These are phyloP conservation scores for Anoura caudifer DNA, from an alignment of 2,113 vertebrate genomes.

Conservation along the genomic window DNA sequence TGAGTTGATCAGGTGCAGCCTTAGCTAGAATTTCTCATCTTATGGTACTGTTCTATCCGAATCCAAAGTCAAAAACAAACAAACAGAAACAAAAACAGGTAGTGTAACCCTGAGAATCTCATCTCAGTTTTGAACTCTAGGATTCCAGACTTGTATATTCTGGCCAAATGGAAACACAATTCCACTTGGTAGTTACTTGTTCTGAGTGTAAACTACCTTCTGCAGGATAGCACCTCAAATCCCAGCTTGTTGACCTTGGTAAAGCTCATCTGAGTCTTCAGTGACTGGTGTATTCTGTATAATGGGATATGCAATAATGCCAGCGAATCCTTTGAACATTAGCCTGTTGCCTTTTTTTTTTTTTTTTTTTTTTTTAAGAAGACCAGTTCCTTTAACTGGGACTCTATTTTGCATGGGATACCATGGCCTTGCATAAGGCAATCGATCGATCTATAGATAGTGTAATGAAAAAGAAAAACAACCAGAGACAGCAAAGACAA, in stretches of 20 bases:
- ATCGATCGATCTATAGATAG: not conserved
- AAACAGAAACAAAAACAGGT: not conserved
- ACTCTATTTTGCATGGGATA: not conserved
- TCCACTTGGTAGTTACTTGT: not conserved
- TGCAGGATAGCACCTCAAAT: not conserved
- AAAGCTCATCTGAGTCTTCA: not conserved
- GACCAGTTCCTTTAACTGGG: not conserved
- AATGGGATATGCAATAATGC: not conserved
- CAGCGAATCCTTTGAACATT: not conserved
- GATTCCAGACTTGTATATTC: not conserved
- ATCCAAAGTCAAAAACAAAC: not conserved
- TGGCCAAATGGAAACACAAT: not conserved
- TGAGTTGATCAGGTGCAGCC: not conserved
- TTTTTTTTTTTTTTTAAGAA: not conserved
- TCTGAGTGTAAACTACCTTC: not conserved
- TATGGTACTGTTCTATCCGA: not conserved
- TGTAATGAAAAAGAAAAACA: slow-evolving; percentile 11
- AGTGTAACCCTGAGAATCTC: not conserved
- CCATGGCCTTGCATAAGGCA: not conserved
- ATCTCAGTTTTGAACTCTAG: not conserved
- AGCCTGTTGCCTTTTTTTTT: not conserved
- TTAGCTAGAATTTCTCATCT: not conserved
- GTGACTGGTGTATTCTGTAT: not conserved
- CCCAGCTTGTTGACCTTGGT: not conserved
- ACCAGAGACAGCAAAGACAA: not conserved